Evolutionary conservation across 2,113 vertebrate species (phyloP), one percentile per base, ranked within the genome.

Genomic region (Sturnira hondurensis): DNA sequence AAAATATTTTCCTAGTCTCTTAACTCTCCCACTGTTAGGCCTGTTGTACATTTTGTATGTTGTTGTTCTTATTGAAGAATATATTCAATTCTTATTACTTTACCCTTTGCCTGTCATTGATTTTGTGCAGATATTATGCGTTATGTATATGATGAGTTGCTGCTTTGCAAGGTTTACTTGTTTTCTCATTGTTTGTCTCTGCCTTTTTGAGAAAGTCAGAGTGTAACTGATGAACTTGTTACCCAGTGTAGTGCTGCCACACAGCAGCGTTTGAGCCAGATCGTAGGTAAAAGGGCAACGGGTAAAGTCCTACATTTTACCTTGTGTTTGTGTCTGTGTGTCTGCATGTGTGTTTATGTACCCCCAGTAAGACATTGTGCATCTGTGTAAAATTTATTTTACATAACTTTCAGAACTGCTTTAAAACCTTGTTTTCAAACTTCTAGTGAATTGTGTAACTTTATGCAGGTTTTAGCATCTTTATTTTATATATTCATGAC

Each of bases 401-500:
- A 28, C 4, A 12, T 87, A 50, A 80, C 56, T 80, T 56, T 90
- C 50, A 86, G 28, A 86, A 67, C 7, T 56, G 36, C 45, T 89
- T 70, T 54, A 67, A 81, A 81, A 61, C 22, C 19, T 0, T 63
- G 56, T 77, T 96, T 92, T 68, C 28, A 89, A 58, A 43, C 28
- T 3, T 74, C 1, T 56, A 52, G 63, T 38, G 20, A 88, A 77
- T 41, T 93, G 16, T 31, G 10, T 89, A 94, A 94, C 22, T 95
- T 82, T 95, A 28, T 88, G 31, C 12, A 86, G 0, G 93, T 61
- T 76, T 56, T 91, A 31, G 89, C 67, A 92, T 50, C 67, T 82
- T 68, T 94, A 85, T 77, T 92, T 96, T 94, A 89, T 89, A 56
- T 77, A 50, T 82, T 87, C 4, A 47, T 92, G 76, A 78, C 10